Evolutionary conservation across 2,797 vertebrate genomes (phyloP).

Genomic region (Lepidocolaptes lacrymiger): DNA sequence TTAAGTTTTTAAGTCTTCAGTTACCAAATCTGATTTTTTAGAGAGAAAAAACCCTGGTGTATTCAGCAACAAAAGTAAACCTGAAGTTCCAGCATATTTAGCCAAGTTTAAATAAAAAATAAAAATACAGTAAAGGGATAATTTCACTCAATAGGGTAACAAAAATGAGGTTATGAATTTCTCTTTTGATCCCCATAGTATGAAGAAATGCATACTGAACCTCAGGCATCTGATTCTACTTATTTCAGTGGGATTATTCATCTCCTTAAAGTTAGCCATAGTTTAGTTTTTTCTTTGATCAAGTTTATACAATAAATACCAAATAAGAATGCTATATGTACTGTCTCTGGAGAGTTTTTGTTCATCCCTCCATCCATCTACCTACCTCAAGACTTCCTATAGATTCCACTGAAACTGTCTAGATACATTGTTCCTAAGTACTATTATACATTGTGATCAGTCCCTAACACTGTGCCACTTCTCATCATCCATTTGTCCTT

Average conservation of each 20-base stretch:
- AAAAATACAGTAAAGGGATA: not conserved
- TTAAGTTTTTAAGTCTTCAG: not conserved
- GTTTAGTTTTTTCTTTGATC: not conserved
- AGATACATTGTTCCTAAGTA: not conserved
- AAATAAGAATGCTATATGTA: not conserved
- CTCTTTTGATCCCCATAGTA: not conserved
- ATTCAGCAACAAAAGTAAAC: not conserved
- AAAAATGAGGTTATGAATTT: not conserved
- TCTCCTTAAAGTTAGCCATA: not conserved
- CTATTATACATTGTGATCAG: not conserved
- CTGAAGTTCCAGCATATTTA: not conserved
- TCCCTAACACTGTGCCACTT: not conserved
- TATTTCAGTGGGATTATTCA: not conserved
- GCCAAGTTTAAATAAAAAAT: not conserved
- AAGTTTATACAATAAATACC: not conserved
- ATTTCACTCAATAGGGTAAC: not conserved
- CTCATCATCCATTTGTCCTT: not conserved
- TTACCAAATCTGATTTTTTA: not conserved
- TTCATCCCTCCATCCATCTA: not conserved
- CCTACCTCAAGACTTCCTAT: not conserved
- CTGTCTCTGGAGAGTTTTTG: not conserved
- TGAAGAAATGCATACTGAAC: rapidly evolving
- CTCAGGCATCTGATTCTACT: not conserved
- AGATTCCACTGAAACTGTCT: not conserved
- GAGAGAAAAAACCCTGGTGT: not conserved